Percentiles rank a stretch among this genome's conserved stretches.
phyloP scores from a whole-genome alignment of 2,888 invertebrate genomes.

The Monopis laevigella region DNA sequence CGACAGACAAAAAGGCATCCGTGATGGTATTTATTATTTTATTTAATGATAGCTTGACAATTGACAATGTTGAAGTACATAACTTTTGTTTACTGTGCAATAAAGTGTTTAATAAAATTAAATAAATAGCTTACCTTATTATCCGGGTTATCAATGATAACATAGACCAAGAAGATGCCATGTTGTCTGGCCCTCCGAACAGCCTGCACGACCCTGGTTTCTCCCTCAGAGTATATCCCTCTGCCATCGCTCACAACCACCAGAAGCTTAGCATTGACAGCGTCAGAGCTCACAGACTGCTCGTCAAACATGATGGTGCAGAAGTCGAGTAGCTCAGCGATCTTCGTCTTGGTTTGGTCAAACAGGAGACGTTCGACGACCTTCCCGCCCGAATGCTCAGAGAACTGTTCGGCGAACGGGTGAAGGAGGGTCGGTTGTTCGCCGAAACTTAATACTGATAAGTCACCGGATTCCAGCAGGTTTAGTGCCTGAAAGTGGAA shows the following conservation, averaged over 20 bases:
- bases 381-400: conserved; percentile 85
- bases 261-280: conserved; percentile 81
- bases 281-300: conserved; percentile 53
- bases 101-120: too few species aligned
- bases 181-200: conserved; percentile 82
- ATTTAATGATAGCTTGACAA: too few species aligned
- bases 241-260: conserved; percentile 96
- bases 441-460: conserved; percentile 93
- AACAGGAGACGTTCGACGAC: conserved; percentile 85
- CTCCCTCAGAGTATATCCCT: conserved; percentile 90
- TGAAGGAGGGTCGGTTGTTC: conserved; percentile 88
- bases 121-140: conserved; percentile 82
- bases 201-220: conserved; percentile 76
- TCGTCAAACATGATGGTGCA: conserved; percentile 70
- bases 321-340: conserved; percentile 84
- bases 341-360: conserved; percentile 87
- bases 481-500: conserved; percentile 85
- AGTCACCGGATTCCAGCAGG: conserved; percentile 92
- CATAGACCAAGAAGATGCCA: conserved; percentile 92
- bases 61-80: too few species aligned
- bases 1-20: too few species aligned
- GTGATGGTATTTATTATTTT: too few species aligned
- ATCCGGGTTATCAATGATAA: conserved; percentile 93
- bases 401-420: conserved; percentile 85
- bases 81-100: too few species aligned